Percentiles rank a stretch among this genome's conserved stretches.
These are phyloP conservation scores for Acronicta leporina DNA, from an alignment of 2,888 invertebrate species.

Conservation along the genomic window DNA sequence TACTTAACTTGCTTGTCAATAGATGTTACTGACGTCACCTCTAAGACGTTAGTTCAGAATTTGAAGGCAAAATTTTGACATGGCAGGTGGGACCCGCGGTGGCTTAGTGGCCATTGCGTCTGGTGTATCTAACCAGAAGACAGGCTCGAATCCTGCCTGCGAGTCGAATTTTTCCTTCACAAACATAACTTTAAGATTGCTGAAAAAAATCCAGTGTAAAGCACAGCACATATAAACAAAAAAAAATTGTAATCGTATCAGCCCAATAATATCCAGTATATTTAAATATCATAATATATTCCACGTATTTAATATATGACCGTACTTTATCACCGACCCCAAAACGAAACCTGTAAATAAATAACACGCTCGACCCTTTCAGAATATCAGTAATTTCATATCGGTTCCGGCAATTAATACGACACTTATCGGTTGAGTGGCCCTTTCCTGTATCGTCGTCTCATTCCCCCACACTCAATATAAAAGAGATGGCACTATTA, in stretches of 20 bases:
- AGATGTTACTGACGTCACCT: too few species aligned
- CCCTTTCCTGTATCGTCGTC: constrained; percentile 24
- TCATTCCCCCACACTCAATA: constrained; percentile 19
- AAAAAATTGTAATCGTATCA: background rate
- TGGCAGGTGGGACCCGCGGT: too few species aligned
- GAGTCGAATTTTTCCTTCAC: too few species aligned
- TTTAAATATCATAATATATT: constrained; percentile 24
- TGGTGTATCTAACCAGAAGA: too few species aligned
- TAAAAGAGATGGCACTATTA: constrained; percentile 25
- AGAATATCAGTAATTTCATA: constrained; percentile 46
- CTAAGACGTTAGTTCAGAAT: too few species aligned
- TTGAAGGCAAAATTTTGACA: too few species aligned
- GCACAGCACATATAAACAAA: too few species aligned
- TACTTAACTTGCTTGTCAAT: too few species aligned
- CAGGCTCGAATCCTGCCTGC: too few species aligned
- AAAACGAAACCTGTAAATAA: constrained; percentile 42
- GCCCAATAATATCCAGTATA: constrained; percentile 14
- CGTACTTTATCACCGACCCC: constrained; percentile 26
- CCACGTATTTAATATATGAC: constrained; percentile 14
- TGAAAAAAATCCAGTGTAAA: too few species aligned
- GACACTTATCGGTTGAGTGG: constrained; percentile 36
- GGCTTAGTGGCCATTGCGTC: too few species aligned
- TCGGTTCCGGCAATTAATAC: constrained; percentile 46
- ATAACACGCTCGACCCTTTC: constrained; percentile 31
- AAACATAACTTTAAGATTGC: too few species aligned